Conservation (phyloP, 2,797 vertebrate genomes). For the Notamacropus eugenii region DNA sequence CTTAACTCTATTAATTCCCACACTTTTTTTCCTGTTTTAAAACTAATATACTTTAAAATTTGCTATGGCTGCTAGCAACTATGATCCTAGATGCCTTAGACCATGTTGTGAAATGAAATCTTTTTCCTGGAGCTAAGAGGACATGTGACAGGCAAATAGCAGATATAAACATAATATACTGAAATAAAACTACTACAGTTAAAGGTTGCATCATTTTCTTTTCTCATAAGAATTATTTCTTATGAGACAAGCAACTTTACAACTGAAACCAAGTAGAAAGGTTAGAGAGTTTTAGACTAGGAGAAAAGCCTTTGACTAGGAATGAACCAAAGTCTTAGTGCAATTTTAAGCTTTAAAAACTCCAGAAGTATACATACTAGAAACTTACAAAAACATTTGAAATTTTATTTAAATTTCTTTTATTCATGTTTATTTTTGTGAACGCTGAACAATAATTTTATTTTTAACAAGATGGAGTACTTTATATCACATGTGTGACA, state of each 20-base stretch:
- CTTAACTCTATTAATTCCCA: conserved; percentile 6
- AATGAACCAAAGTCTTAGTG: background rate
- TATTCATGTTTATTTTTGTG: background rate
- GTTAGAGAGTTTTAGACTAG: background rate
- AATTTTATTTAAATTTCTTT: background rate
- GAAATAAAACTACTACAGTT: conserved; percentile 18
- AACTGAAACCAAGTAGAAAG: background rate
- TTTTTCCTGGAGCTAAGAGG: background rate
- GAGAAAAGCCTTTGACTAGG: background rate
- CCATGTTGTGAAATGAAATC: background rate
- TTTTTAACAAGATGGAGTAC: background rate
- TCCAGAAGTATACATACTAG: background rate
- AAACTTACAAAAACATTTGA: background rate
- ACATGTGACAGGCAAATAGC: conserved; percentile 4
- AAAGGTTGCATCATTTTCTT: conserved; percentile 2
- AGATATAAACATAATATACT: conserved; percentile 26
- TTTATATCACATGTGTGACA: background rate
- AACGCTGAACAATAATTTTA: background rate
- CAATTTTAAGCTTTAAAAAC: background rate
- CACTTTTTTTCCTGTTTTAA: conserved; percentile 4
- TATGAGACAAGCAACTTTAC: background rate
- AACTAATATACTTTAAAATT: background rate
- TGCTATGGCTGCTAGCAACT: background rate
- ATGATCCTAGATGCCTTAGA: conserved; percentile 16
- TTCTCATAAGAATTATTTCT: conserved; percentile 8